Evolutionary conservation across 2,797 vertebrate genomes (phyloP).

Genomic region (Myripristis murdjan): DNA sequence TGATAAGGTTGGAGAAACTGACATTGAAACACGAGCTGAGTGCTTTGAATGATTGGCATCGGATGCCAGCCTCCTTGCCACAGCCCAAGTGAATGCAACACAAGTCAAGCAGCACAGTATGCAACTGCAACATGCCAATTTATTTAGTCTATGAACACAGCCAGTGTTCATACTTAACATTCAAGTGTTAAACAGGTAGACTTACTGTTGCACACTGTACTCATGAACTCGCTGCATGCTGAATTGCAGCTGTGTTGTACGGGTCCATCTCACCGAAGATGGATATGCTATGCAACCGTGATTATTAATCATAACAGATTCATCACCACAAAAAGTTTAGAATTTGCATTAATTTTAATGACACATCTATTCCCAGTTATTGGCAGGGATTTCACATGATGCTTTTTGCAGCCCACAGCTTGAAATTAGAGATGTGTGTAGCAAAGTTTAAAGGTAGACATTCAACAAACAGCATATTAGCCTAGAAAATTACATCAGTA

Average conservation of each 20-base stretch:
- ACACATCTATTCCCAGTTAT: constrained; percentile 19
- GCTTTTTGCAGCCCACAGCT: not conserved
- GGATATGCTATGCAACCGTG: constrained; percentile 8
- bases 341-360: constrained; percentile 26
- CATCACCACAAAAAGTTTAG: constrained; percentile 13
- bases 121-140: constrained; percentile 39
- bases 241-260: constrained; percentile 12
- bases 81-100: constrained; percentile 36
- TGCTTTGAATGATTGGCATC: constrained; percentile 52
- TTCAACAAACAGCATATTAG: constrained; percentile 6
- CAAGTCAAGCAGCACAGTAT: constrained; percentile 46
- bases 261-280: not conserved
- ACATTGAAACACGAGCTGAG: constrained; percentile 68
- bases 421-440: constrained; percentile 8
- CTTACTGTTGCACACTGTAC: constrained; percentile 28
- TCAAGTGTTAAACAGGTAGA: constrained; percentile 29
- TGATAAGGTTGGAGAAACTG: constrained; percentile 40
- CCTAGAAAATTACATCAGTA: constrained; percentile 4
- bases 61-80: constrained; percentile 7
- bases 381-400: constrained; percentile 5
- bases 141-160: constrained; percentile 35
- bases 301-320: constrained; percentile 15
- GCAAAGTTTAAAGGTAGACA: constrained; percentile 29
- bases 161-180: not conserved
- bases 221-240: constrained; percentile 27